These are phyloP conservation scores for Drosophila virilis DNA, from an alignment of 1,140 invertebrate genomes.

Conservation along the genomic window DNA sequence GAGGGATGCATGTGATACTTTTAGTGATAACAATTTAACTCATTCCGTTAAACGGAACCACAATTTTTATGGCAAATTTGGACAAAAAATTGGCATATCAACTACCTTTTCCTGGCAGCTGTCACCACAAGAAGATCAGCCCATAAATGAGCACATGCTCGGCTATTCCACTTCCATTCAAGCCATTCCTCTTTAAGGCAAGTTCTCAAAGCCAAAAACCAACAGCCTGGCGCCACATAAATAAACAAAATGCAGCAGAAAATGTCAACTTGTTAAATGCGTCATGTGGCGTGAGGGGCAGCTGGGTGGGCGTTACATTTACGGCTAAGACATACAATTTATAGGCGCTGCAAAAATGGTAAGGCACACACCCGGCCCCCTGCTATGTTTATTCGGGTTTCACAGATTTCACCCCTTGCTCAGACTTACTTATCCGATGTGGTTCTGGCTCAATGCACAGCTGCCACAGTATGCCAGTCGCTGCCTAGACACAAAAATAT, in stretches of 20 bases:
- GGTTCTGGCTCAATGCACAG: slow-evolving; percentile 69
- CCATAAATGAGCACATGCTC: slow-evolving; percentile 4
- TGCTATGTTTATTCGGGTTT: slow-evolving; percentile 18
- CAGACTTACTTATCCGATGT: slow-evolving; percentile 28
- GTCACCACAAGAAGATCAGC: slow-evolving; percentile 22
- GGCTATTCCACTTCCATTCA: not conserved
- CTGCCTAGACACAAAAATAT: slow-evolving; percentile 10
- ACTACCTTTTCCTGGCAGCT: not conserved
- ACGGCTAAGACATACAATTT: slow-evolving; percentile 39
- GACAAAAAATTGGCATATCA: too few relatives aligned
- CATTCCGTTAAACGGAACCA: too few relatives aligned
- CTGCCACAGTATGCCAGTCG: slow-evolving; percentile 16
- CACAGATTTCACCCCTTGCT: slow-evolving; percentile 17
- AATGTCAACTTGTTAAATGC: slow-evolving; percentile 76
- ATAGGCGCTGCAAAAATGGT: slow-evolving; percentile 60
- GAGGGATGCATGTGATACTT: too few relatives aligned
- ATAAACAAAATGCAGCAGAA: slow-evolving; percentile 66
- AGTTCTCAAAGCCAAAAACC: slow-evolving; percentile 24
- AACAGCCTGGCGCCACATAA: slow-evolving; percentile 76
- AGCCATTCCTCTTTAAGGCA: not conserved
- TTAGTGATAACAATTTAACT: too few relatives aligned
- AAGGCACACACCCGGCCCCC: slow-evolving; percentile 15
- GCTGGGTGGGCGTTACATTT: slow-evolving; percentile 10
- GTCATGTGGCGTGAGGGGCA: slow-evolving; percentile 28
- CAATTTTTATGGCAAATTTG: too few relatives aligned